These are phyloP conservation scores for Lycia hirtaria DNA, from an alignment of 2,888 invertebrate genomes.

Conservation along the genomic window DNA sequence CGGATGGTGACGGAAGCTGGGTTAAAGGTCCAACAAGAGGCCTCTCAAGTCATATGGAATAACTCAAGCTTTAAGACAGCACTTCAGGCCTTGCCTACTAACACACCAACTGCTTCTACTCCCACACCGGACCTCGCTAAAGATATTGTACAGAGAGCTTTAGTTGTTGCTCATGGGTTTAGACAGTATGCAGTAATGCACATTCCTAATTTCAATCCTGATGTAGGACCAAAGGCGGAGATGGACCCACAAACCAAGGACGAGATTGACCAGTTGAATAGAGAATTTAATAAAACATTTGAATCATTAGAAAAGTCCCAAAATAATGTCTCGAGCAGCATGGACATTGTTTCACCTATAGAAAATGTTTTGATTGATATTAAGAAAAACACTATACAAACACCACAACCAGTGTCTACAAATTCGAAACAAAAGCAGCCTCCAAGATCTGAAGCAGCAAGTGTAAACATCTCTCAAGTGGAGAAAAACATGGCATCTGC, in stretches of 20 bases:
- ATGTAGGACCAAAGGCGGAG: slow-evolving; percentile 47
- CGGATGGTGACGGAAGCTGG: slow-evolving; percentile 89
- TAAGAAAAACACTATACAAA: slow-evolving; percentile 17
- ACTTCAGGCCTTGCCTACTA: slow-evolving; percentile 65
- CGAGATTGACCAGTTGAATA: slow-evolving; percentile 76
- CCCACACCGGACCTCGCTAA: slow-evolving; percentile 59
- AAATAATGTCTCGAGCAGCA: slow-evolving; percentile 20
- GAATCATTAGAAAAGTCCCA: slow-evolving; percentile 65
- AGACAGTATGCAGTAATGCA: slow-evolving; percentile 83
- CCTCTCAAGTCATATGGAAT: slow-evolving; percentile 86
- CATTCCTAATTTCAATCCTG: slow-evolving; percentile 60
- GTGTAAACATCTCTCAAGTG: slow-evolving; percentile 5
- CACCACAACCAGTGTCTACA: slow-evolving; percentile 4
- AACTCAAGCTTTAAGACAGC: slow-evolving; percentile 88
- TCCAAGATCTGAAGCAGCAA: slow-evolving; percentile 1
- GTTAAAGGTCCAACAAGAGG: slow-evolving; percentile 87
- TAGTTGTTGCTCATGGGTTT: slow-evolving; percentile 90
- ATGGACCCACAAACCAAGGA: slow-evolving; percentile 68
- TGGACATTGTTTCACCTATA: slow-evolving; percentile 50
- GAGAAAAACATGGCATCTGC: not conserved
- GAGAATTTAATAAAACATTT: slow-evolving; percentile 76
- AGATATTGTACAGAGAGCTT: slow-evolving; percentile 86
- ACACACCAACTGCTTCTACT: slow-evolving; percentile 58
- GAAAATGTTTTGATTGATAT: slow-evolving; percentile 40
- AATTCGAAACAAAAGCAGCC: not conserved